Evolutionary conservation across 1,140 invertebrate genomes (phyloP).

Genomic region (Piezodorus guildinii): DNA sequence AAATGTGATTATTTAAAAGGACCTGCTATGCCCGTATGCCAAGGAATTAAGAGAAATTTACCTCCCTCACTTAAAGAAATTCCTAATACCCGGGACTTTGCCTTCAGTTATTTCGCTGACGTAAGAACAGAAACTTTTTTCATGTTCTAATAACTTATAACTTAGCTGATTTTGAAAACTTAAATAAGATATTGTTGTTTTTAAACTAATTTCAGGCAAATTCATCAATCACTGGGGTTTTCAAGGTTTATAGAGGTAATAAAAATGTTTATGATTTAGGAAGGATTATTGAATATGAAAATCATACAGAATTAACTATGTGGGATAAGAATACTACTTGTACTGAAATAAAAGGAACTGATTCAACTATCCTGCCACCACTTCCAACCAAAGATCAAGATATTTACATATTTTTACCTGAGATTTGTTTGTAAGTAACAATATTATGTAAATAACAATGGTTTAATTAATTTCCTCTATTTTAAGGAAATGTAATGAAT

Average conservation of each 20-base stretch:
- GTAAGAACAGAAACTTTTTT: neutral
- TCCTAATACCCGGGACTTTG: neutral
- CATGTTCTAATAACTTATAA: too few relatives aligned
- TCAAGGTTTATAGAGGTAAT: slow-evolving; percentile 48
- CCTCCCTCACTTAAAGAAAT: neutral
- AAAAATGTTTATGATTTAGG: slow-evolving; percentile 30
- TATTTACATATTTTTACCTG: slow-evolving; percentile 21
- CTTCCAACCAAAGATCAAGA: slow-evolving; percentile 26
- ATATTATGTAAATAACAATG: neutral
- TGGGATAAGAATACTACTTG: slow-evolving; percentile 24
- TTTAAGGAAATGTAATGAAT: too few relatives aligned
- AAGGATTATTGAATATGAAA: slow-evolving; percentile 32
- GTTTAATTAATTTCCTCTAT: too few relatives aligned
- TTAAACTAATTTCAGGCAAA: neutral
- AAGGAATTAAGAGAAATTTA: neutral
- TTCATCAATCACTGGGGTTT: slow-evolving; percentile 27
- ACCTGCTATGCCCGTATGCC: slow-evolving; percentile 24
- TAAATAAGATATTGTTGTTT: too few relatives aligned
- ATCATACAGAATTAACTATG: slow-evolving; percentile 27
- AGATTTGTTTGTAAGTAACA: slow-evolving; percentile 27
- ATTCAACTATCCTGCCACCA: slow-evolving; percentile 35
- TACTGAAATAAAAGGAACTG: slow-evolving; percentile 32
- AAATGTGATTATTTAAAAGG: slow-evolving; percentile 25
- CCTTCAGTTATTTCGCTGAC: neutral
- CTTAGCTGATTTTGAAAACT: too few relatives aligned